Percentiles rank a stretch among this genome's conserved stretches.
phyloP scores from a whole-genome alignment of 2,888 invertebrate genomes.

The Drosophila setosimentum region DNA sequence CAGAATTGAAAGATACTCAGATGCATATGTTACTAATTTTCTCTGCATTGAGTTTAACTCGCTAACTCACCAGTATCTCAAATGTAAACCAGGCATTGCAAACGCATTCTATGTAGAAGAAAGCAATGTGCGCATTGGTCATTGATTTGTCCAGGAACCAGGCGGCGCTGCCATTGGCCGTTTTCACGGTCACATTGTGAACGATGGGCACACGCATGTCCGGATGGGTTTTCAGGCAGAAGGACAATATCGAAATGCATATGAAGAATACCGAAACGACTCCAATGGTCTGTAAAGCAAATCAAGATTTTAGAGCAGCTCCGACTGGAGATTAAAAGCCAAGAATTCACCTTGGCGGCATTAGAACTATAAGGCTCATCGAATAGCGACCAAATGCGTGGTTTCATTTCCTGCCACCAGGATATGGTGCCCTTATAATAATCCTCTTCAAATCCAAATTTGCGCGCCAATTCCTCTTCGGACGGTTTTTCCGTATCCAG shows the following conservation, averaged over 20 bases:
- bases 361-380: constrained; percentile 99
- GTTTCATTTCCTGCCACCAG: constrained; percentile 99
- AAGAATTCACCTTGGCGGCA: constrained; percentile 93
- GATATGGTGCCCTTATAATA: constrained; percentile 95
- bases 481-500: constrained; percentile 99
- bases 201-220: constrained; percentile 98
- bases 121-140: constrained; percentile 98
- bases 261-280: constrained; percentile 99
- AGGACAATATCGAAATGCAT: constrained; percentile 99
- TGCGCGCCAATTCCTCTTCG: constrained; percentile 98
- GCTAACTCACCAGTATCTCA: constrained; percentile 91
- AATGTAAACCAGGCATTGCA: constrained; percentile 99
- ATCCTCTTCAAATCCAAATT: constrained; percentile 98
- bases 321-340: neutral
- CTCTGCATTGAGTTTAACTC: neutral
- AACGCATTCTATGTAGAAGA: constrained; percentile 99
- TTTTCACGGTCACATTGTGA: constrained; percentile 91
- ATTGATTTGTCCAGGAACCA: constrained; percentile 96
- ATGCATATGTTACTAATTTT: neutral
- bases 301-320: neutral
- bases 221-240: constrained; percentile 99
- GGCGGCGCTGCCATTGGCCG: constrained; percentile 90
- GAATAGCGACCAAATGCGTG: constrained; percentile 99
- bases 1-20: neutral
- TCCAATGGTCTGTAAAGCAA: constrained; percentile 94